Evolutionary conservation across 2,797 vertebrate species (phyloP).

Genomic region (Tauraco hartlaubi): DNA sequence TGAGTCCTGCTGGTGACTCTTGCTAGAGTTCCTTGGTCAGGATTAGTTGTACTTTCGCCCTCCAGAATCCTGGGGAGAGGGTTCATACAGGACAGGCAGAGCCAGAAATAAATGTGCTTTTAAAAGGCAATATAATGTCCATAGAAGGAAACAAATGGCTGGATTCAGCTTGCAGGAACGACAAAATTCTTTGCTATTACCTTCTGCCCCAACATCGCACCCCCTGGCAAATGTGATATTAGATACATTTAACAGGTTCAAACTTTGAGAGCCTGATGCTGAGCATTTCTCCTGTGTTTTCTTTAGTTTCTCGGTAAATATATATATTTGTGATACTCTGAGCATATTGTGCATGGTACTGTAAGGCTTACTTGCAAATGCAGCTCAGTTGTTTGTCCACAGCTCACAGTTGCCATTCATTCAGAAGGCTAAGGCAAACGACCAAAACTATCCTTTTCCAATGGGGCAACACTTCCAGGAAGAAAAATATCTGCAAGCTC

Average conservation of each 20-base stretch:
- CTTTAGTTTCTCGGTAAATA: background rate
- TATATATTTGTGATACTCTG: background rate
- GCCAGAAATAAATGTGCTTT: constrained; percentile 35
- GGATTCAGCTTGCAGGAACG: background rate
- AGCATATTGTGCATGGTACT: background rate
- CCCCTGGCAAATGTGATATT: background rate
- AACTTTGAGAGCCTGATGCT: background rate
- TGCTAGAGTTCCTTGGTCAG: background rate
- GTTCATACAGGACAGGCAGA: background rate
- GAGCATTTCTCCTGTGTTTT: constrained; percentile 6
- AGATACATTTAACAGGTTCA: background rate
- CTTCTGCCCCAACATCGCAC: background rate
- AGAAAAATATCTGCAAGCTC: background rate
- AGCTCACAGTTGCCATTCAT: background rate
- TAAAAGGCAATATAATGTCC: background rate
- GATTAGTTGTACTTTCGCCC: background rate
- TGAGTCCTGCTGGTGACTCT: background rate
- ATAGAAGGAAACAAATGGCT: constrained; percentile 26
- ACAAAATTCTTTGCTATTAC: constrained; percentile 18
- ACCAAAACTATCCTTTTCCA: background rate
- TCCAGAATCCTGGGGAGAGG: background rate
- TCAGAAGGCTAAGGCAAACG: background rate
- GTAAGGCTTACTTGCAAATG: background rate
- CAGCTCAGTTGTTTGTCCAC: background rate
- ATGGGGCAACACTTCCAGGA: background rate